Evolutionary conservation across 2,797 vertebrate species (phyloP).

Genomic region (Sus cebifrons): DNA sequence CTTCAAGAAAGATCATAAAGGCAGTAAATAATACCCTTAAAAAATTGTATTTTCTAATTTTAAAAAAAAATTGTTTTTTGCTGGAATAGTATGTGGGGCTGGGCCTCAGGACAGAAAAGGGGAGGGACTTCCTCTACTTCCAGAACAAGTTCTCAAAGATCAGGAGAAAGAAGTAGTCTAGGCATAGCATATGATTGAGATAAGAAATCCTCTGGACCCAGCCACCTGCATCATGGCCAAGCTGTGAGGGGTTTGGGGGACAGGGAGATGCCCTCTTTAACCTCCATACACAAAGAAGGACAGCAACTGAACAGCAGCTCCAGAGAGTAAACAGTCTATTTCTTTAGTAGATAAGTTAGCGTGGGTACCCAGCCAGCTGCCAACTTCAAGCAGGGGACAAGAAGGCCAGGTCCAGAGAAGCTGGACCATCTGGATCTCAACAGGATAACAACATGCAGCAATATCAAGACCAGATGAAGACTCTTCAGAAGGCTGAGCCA

Average conservation of each 20-base stretch:
- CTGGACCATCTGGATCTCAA: background rate
- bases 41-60: background rate
- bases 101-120: background rate
- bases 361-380: background rate
- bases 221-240: background rate
- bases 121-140: background rate
- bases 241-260: background rate
- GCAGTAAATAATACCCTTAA: background rate
- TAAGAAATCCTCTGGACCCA: background rate
- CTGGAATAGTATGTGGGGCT: background rate
- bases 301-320: background rate
- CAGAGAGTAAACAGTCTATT: background rate
- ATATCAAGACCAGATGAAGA: background rate
- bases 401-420: background rate
- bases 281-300: background rate
- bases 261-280: background rate
- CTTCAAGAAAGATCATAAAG: conserved; percentile 38
- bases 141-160: background rate
- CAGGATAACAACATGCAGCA: background rate
- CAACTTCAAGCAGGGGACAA: background rate
- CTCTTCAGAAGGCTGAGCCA: background rate
- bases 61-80: background rate
- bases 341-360: background rate
- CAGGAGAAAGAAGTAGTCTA: background rate
- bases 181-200: background rate